phyloP scores from a whole-genome alignment of 2,113 vertebrate genomes.

The Myotis brandtii region DNA sequence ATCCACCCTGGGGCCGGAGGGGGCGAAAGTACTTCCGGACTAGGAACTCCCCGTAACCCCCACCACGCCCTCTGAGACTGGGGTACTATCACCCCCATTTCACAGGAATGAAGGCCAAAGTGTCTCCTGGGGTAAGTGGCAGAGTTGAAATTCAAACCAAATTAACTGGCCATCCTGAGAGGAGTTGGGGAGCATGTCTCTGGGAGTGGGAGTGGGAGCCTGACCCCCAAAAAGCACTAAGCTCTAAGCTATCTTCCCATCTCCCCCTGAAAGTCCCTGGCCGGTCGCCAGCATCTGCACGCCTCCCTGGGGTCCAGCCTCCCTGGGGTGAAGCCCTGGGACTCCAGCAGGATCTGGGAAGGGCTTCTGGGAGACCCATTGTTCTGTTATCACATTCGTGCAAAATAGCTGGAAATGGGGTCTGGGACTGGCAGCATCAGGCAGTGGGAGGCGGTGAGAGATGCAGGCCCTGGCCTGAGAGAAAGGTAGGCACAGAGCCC shows the following conservation, averaged over 20 bases:
- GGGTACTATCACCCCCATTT: neutral
- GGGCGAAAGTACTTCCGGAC: neutral
- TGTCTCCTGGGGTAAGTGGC: too few species aligned
- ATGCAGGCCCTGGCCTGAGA: neutral
- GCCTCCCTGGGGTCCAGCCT: neutral
- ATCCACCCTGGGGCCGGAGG: neutral
- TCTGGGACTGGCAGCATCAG: neutral
- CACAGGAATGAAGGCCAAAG: neutral
- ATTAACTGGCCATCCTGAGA: neutral
- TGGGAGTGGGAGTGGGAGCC: neutral
- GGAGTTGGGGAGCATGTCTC: too few species aligned
- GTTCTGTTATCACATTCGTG: constrained; percentile 27
- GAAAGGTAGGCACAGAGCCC: too few species aligned
- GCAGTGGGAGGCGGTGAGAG: too few species aligned
- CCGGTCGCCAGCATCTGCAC: accelerated
- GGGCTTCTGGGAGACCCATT: neutral
- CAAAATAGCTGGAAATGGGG: constrained; percentile 67
- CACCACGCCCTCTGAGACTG: accelerated
- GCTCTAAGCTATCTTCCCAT: neutral
- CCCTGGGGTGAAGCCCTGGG: neutral
- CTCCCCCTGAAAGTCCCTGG: neutral
- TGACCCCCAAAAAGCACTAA: neutral
- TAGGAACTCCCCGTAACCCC: neutral
- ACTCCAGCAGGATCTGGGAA: neutral
- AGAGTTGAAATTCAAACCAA: neutral